Base-by-base conservation (phyloP, 2,113 vertebrate species). In the Pelmatolapia mariae region DNA sequence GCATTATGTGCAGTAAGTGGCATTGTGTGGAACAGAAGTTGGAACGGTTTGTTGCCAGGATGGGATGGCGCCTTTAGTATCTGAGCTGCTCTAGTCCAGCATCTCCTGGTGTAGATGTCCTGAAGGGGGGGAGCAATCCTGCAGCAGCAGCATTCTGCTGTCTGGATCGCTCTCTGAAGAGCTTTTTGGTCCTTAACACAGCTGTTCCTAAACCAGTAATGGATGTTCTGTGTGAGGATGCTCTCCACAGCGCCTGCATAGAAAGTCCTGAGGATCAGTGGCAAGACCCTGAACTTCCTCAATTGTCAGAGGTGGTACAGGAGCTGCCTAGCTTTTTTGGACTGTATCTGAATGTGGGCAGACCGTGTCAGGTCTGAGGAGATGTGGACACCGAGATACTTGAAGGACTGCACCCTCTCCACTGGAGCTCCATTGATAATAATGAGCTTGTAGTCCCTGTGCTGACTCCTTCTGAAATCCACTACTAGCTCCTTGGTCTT, bases 211-310 rank as follows among this genome's bases (percentile, higher is more conserved):
- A 61, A 61, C 57, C 26, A 61, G 15, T 59, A 31, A 2, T 18
- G 57, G 57, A 31, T 61, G 26, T 2, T 61, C 57, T 61, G 26
- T 31, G 5, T 61, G 26, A 61, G 26, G 57, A 61, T 61, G 26
- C 15, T 4, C 26, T 61, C 57, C 57, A 61, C 26, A 61, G 57
- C 0, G n/a, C 3, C 56, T 10, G 3, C 5, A 61, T 31, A 61
- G 26, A 61, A 61, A 6, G 57, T 61, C 26, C 57, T 61, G 26
- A 31, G 1, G 26, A 61, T 61, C 26, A 31, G 15, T 61, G 26
- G 57, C 15, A 31, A 61, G 57, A 61, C 29, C 29, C 57, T 61
- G 57, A 33, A 61, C 57, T 61, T 61, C 57, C 8, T 61, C 57
- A 61, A 8, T 61, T 61, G 15, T 61, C 26, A 6, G 15, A 31